phyloP scores from a whole-genome alignment of 2,113 vertebrate genomes.

The Lampris incognitus region DNA sequence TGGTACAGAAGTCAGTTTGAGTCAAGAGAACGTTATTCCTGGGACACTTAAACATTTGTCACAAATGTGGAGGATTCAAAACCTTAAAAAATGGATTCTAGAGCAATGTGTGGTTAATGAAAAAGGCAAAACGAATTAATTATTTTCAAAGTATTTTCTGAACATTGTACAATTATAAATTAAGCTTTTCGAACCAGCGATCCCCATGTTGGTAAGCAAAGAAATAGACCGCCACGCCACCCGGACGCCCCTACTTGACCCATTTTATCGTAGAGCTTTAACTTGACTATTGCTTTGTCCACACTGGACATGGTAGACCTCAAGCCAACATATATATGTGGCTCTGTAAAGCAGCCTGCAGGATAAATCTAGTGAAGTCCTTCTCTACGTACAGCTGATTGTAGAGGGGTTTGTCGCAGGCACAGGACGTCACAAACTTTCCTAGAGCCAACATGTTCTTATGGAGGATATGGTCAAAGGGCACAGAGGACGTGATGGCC shows the following conservation, averaged over 20 bases:
- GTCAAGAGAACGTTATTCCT: conserved; percentile 54
- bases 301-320: conserved; percentile 78
- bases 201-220: neutral
- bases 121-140: no score
- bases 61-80: no score
- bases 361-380: conserved; percentile 57
- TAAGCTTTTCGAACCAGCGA: no score
- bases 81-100: no score
- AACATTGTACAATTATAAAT: no score
- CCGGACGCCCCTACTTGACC: neutral
- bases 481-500: conserved; percentile 80
- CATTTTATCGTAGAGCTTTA: conserved; percentile 79
- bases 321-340: conserved; percentile 42
- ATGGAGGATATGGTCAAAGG: conserved; percentile 73
- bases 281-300: conserved; percentile 77
- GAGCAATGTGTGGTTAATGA: no score
- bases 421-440: conserved; percentile 41
- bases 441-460: conserved; percentile 76
- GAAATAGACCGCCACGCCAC: neutral
- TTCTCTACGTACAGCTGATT: conserved; percentile 75
- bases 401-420: conserved; percentile 75
- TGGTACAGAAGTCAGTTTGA: conserved; percentile 18
- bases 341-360: conserved; percentile 53
- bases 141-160: no score
- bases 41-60: conserved; percentile 6